Percentiles rank a stretch among this genome's conserved stretches.
Conservation (phyloP, 2,113 vertebrate genomes). For the Sorex fumeus region DNA sequence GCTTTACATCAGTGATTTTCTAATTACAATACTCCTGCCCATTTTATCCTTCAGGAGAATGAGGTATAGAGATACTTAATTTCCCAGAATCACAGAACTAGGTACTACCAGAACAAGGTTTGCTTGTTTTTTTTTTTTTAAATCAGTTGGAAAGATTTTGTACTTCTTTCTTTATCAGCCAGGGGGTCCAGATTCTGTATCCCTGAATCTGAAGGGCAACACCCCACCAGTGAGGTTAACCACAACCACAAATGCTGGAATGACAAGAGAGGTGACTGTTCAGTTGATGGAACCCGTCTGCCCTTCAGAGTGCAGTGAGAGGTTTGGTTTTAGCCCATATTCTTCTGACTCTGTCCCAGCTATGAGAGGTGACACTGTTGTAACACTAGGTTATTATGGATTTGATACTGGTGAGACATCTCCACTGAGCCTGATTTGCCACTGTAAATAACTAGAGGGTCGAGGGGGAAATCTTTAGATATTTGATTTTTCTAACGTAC, state of each 20-base stretch:
- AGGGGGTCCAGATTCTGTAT: background rate
- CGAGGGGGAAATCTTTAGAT: background rate
- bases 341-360: background rate
- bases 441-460: background rate
- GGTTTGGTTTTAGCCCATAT: background rate
- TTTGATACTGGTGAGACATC: background rate
- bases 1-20: background rate
- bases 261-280: background rate
- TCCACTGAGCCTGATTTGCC: background rate
- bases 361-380: background rate
- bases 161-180: background rate
- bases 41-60: background rate
- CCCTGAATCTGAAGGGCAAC: background rate
- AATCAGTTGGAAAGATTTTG: background rate
- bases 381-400: slow-evolving; percentile 29
- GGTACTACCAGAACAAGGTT: background rate
- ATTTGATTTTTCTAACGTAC: slow-evolving; percentile 32
- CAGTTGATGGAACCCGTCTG: background rate
- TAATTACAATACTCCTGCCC: background rate
- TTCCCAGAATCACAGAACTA: background rate
- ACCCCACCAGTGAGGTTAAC: background rate
- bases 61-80: background rate
- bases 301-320: background rate
- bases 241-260: background rate
- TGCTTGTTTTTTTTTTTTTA: too few relatives aligned